Conservation (phyloP, 2,888 invertebrate species). For the Euzophera pinguis region DNA sequence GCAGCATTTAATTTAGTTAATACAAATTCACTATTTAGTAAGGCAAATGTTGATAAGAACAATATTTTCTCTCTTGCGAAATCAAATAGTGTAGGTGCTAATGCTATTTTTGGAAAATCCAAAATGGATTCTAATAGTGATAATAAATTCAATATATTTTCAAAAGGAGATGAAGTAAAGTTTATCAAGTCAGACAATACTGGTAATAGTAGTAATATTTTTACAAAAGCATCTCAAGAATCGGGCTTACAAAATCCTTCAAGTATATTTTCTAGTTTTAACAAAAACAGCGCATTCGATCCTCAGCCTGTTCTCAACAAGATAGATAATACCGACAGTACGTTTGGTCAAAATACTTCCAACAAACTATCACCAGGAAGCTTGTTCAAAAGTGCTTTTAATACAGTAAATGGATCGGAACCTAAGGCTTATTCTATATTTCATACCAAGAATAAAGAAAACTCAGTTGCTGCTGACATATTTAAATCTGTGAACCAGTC, state of each 20-base stretch:
- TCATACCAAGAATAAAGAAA: constrained; percentile 58
- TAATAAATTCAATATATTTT: constrained; percentile 30
- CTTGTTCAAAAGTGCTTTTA: constrained; percentile 58
- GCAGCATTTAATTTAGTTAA: constrained; percentile 27
- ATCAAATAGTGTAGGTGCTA: constrained; percentile 15
- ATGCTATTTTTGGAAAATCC: constrained; percentile 30
- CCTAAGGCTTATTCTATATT: constrained; percentile 53
- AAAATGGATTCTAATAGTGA: constrained; percentile 14
- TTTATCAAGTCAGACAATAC: constrained; percentile 34
- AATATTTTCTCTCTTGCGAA: neutral
- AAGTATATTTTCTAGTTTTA: constrained; percentile 49
- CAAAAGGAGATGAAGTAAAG: constrained; percentile 28
- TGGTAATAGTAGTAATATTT: constrained; percentile 41
- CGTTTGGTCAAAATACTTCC: constrained; percentile 30
- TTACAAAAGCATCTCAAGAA: constrained; percentile 36
- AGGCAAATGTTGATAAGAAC: neutral
- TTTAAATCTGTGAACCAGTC: constrained; percentile 43
- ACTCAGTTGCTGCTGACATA: constrained; percentile 56
- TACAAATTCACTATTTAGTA: constrained; percentile 14
- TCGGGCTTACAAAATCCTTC: constrained; percentile 31
- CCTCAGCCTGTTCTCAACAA: constrained; percentile 36
- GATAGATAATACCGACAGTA: constrained; percentile 14
- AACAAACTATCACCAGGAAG: constrained; percentile 51
- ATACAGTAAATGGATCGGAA: constrained; percentile 36
- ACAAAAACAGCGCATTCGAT: constrained; percentile 26